These are phyloP conservation scores for Calidris pugnax DNA, from an alignment of 2,113 vertebrate genomes.

Conservation along the genomic window DNA sequence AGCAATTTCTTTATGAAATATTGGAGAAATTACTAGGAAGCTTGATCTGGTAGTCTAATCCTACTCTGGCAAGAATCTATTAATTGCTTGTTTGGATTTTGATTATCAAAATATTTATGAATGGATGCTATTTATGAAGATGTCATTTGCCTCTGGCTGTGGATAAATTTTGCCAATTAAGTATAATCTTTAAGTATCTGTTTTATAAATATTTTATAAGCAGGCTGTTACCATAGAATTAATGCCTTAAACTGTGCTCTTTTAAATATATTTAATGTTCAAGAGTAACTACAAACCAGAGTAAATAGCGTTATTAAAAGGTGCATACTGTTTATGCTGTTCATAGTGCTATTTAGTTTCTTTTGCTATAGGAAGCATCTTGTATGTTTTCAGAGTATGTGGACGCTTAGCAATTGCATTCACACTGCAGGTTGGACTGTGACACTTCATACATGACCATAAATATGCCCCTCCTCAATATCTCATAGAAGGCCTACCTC, in stretches of 20 bases:
- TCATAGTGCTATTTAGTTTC: conserved; percentile 43
- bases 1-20: conserved; percentile 76
- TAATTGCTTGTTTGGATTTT: conserved; percentile 62
- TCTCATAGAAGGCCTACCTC: neutral
- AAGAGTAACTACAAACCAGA: conserved; percentile 35
- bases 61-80: conserved; percentile 63
- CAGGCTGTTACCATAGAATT: conserved; percentile 41
- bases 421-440: conserved; percentile 58
- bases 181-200: conserved; percentile 47
- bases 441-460: conserved; percentile 67
- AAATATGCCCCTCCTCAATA: conserved; percentile 33
- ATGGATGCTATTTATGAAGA: conserved; percentile 39
- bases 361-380: conserved; percentile 55
- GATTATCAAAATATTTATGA: conserved; percentile 61
- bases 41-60: conserved; percentile 41
- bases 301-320: conserved; percentile 31
- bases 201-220: conserved; percentile 63
- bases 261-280: conserved; percentile 41
- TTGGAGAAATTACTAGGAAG: conserved; percentile 44
- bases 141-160: conserved; percentile 40
- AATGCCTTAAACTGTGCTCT: conserved; percentile 23
- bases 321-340: conserved; percentile 43
- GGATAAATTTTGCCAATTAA: conserved; percentile 59
- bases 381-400: conserved; percentile 32
- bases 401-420: conserved; percentile 64